phyloP scores from a whole-genome alignment of 2,888 invertebrate genomes.

The Pimpla rufipes region DNA sequence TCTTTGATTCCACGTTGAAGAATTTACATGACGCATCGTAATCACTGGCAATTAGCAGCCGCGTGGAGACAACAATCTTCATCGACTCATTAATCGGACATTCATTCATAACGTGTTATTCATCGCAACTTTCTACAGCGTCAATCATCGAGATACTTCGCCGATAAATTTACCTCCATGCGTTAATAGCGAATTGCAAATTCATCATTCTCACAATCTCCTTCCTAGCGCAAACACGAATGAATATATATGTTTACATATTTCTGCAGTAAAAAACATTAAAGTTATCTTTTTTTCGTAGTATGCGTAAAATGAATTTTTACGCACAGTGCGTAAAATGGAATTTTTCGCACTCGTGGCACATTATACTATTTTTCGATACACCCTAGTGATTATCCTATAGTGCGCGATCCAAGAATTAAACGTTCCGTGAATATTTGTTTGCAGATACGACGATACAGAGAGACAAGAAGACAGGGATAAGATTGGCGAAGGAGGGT shows the following conservation, averaged over 20 bases:
- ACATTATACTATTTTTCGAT: no score
- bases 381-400: no score
- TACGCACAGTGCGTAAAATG: no score
- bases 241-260: no score
- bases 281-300: no score
- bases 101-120: neutral
- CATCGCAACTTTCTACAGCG: neutral
- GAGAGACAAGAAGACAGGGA: neutral
- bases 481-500: neutral
- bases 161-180: neutral
- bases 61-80: neutral
- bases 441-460: slow-evolving; percentile 26
- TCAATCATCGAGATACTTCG: neutral
- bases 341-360: no score
- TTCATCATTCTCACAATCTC: neutral
- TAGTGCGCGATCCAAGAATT: no score
- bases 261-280: no score
- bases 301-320: no score
- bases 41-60: neutral
- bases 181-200: neutral
- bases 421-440: slow-evolving; percentile 3
- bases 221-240: neutral
- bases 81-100: neutral
- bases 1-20: neutral
- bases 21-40: neutral